Evolutionary conservation across 2,113 vertebrate species (phyloP).

Genomic region (Drymodes brunneopygia): DNA sequence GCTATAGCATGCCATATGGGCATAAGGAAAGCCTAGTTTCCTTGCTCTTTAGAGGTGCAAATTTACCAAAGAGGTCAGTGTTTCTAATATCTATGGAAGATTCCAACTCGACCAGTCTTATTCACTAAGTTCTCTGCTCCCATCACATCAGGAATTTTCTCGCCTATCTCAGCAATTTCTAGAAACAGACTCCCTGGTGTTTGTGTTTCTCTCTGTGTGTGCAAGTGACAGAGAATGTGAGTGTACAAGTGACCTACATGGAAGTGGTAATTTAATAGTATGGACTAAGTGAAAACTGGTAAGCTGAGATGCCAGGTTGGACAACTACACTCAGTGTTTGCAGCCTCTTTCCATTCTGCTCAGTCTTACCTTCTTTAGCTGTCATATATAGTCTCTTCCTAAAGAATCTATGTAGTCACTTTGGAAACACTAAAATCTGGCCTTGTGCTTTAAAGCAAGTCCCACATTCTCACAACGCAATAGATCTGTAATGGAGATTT

Average conservation of each 20-base stretch:
- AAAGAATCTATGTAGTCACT: not conserved
- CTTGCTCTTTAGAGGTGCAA: not conserved
- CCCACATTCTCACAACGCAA: not conserved
- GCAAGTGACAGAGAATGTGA: accelerated
- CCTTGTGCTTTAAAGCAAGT: not conserved
- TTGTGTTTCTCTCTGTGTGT: accelerated
- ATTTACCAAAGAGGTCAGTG: not conserved
- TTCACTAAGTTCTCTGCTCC: not conserved
- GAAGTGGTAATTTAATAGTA: not conserved
- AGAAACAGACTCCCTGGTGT: not conserved
- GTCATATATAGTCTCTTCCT: not conserved
- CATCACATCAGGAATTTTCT: not conserved
- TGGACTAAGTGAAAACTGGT: not conserved
- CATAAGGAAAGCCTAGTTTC: not conserved
- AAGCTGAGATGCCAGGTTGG: not conserved
- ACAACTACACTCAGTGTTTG: not conserved
- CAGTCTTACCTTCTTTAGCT: not conserved
- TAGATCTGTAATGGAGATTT: not conserved
- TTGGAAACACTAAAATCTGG: not conserved
- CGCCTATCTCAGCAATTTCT: not conserved
- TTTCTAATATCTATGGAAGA: not conserved
- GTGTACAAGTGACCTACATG: not conserved
- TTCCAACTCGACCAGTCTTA: not conserved
- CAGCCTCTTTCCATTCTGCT: not conserved
- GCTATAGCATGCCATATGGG: not conserved